Evolutionary conservation across 1,140 invertebrate species (phyloP).

Genomic region (Drosophila elegans): DNA sequence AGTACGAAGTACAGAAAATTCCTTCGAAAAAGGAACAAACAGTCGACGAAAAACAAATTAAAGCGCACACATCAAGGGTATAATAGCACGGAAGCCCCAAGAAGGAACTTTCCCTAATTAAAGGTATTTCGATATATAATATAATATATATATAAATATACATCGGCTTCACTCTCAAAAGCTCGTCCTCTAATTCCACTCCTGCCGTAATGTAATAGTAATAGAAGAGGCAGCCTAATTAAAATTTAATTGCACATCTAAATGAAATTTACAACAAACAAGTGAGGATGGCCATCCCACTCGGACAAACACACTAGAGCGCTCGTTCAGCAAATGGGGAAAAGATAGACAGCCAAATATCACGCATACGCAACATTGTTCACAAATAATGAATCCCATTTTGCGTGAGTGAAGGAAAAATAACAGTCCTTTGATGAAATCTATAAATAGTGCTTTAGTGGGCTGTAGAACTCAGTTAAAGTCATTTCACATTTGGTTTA

Average conservation of each 20-base stretch:
- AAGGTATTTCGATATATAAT: slow-evolving; percentile 53
- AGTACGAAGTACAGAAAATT: slow-evolving; percentile 29
- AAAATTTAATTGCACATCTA: slow-evolving; percentile 80
- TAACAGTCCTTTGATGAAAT: slow-evolving; percentile 1
- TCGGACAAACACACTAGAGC: slow-evolving; percentile 28
- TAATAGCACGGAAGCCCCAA: slow-evolving; percentile 44
- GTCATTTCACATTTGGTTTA: too few relatives aligned
- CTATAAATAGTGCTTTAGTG: not conserved
- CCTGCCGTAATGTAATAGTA: slow-evolving; percentile 11
- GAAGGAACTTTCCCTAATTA: slow-evolving; percentile 53
- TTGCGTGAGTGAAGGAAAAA: slow-evolving; percentile 11
- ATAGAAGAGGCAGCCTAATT: slow-evolving; percentile 68
- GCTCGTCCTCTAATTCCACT: not conserved
- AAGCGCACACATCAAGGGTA: slow-evolving; percentile 54
- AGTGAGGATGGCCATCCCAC: slow-evolving; percentile 20
- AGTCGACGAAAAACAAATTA: slow-evolving; percentile 29
- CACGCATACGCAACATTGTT: slow-evolving; percentile 48
- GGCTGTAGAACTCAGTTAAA: not conserved
- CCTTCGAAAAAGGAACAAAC: slow-evolving; percentile 17
- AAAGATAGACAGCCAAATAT: slow-evolving; percentile 46
- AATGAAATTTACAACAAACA: slow-evolving; percentile 78
- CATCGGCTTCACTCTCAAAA: slow-evolving; percentile 25
- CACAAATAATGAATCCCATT: slow-evolving; percentile 24
- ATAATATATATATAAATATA: slow-evolving; percentile 48
- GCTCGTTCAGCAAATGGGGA: slow-evolving; percentile 13